A percentile compares a stretch with the other conserved stretches of the same genome.
phyloP scores from a whole-genome alignment of 2,888 invertebrate species.

The Heteromurus nitidus region DNA sequence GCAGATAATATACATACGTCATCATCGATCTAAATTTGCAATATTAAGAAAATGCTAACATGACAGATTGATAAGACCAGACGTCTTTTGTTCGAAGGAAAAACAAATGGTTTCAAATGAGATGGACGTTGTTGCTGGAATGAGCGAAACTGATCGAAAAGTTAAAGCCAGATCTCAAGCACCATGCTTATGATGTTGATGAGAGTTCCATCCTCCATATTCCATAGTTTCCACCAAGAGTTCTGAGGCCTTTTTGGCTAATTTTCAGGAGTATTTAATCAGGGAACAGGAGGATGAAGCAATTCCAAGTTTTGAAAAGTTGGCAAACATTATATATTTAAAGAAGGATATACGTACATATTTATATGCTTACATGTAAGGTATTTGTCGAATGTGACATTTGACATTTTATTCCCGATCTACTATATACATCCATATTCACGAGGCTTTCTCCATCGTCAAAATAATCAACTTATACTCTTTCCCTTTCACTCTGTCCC shows the following conservation, averaged over 20 bases:
- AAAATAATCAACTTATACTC: background rate
- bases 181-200: background rate
- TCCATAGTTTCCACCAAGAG: background rate
- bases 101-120: background rate
- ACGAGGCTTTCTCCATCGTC: background rate
- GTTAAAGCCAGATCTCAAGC: background rate
- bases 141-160: background rate
- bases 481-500: conserved; percentile 9
- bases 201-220: background rate
- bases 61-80: background rate
- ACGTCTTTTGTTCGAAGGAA: background rate
- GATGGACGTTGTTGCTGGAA: background rate
- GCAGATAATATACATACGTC: no score
- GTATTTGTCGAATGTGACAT: background rate
- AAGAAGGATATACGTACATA: background rate
- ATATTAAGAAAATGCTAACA: background rate
- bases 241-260: conserved; percentile 13
- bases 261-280: conserved; percentile 32
- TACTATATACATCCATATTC: background rate
- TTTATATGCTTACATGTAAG: background rate
- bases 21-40: background rate
- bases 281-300: background rate
- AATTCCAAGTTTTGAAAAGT: background rate
- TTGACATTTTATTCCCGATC: conserved; percentile 25
- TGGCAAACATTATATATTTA: background rate